These are phyloP conservation scores for Melikaiella ostensackeni DNA, from an alignment of 2,888 invertebrate genomes.

Conservation along the genomic window DNA sequence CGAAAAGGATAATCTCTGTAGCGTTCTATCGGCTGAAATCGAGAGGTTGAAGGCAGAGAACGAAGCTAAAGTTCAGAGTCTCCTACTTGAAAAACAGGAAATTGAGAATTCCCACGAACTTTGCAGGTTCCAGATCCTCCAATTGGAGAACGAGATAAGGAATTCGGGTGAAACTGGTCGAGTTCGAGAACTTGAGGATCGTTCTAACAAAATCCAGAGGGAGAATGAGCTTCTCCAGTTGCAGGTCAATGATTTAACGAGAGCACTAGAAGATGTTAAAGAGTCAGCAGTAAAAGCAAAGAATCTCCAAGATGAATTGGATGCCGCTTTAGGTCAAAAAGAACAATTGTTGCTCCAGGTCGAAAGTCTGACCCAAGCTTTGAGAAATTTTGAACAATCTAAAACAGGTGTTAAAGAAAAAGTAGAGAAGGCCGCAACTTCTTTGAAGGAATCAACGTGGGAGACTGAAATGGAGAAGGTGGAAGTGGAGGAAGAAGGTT, in stretches of 20 bases:
- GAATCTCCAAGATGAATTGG: slow-evolving; percentile 54
- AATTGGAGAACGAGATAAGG: slow-evolving; percentile 59
- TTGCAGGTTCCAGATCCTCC: slow-evolving; percentile 53
- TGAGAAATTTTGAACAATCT: slow-evolving; percentile 18
- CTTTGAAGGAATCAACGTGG: slow-evolving; percentile 75
- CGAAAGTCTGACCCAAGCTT: slow-evolving; percentile 34
- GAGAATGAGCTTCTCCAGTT: slow-evolving; percentile 65
- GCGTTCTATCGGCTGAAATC: slow-evolving; percentile 48
- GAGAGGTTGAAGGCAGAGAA: slow-evolving; percentile 46
- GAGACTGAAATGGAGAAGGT: slow-evolving; percentile 68
- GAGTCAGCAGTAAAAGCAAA: slow-evolving; percentile 42
- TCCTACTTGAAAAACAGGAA: slow-evolving; percentile 54
- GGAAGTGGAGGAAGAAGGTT: slow-evolving; percentile 80
- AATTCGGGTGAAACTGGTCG: slow-evolving; percentile 54
- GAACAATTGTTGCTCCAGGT: slow-evolving; percentile 45
- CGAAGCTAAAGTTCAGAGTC: slow-evolving; percentile 46
- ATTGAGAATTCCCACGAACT: slow-evolving; percentile 55
- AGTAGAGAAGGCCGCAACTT: slow-evolving; percentile 40
- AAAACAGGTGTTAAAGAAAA: slow-evolving; percentile 31
- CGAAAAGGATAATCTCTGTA: slow-evolving; percentile 59
- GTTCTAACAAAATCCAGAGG: slow-evolving; percentile 50
- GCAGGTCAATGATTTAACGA: slow-evolving; percentile 63
- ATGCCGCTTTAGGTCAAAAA: slow-evolving; percentile 52
- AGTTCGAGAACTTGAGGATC: slow-evolving; percentile 55
- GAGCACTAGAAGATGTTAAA: slow-evolving; percentile 57